Base-by-base conservation (phyloP, 2,113 vertebrate genomes). In the Xyliphius kryptos region DNA sequence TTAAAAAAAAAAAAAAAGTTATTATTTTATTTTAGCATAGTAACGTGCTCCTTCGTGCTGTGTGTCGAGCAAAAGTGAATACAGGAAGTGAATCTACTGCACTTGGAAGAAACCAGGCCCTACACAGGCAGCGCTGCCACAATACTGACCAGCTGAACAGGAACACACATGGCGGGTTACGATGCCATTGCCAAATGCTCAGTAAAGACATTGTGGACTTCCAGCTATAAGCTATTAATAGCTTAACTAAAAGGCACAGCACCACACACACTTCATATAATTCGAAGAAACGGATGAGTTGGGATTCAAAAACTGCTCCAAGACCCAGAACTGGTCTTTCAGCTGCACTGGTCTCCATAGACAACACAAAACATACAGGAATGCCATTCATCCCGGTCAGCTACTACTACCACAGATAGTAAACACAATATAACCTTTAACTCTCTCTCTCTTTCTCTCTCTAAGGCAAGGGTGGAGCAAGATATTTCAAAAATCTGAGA, bases 101-200 rank as follows among this genome's bases (percentile, higher is more conserved):
- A 43, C 11, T 40, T 37, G 44, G 57, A 36, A 20, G 17, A 55
- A 20, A 5, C 19, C 14, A 36, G 8, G 53, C 58, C 17, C 10
- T 16, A 40, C 9, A n/a, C 38, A 46, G 46, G 36, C 56, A 37
- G 56, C 32, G 14, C 54, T 38, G 44, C 38, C 67, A 37, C 56
- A 46, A 53, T 36, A 15, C 22, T 37, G 15, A 62, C 53, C 37
- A 68, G 43, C 36, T 50, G 48, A 32, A 43, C 56, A 56, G 21
- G 59, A 54, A 48, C 40, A 63, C 48, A n/a, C 41, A 70, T 3
- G 50, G 40, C 5, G 17, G 60, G 37, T 63, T 53, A 63, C 14
- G 37, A 56, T 44, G 16, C 46, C 17, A 10, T 15, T 48, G 38
- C 49, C 48, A 60, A 32, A 41, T 44, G 19, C 16, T 12, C 22